Evolutionary conservation across 2,113 vertebrate species (phyloP).

Genomic region (Procapra przewalskii): DNA sequence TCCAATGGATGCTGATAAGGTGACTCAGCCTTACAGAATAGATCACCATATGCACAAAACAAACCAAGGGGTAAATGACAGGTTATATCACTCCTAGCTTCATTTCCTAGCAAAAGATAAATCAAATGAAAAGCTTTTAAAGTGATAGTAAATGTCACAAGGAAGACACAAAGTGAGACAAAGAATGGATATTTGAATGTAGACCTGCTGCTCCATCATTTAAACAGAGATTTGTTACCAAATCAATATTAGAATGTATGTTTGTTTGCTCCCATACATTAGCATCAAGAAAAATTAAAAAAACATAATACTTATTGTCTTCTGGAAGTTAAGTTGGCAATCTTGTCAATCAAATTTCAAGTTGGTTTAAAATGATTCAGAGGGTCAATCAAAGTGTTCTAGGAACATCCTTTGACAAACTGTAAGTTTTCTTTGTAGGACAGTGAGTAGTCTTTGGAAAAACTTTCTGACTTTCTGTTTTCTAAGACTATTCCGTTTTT

Average conservation of each 20-base stretch:
- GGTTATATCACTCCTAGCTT: not conserved
- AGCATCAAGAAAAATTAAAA: not conserved
- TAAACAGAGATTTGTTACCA: not conserved
- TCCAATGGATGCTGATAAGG: not conserved
- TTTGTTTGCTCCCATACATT: not conserved
- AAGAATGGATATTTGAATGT: not conserved
- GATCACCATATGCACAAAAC: not conserved
- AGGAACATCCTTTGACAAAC: not conserved
- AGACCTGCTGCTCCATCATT: not conserved
- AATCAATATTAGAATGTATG: not conserved
- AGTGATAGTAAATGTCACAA: not conserved
- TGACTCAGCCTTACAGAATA: not conserved
- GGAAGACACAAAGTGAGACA: not conserved
- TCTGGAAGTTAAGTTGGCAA: not conserved
- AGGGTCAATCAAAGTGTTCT: constrained; percentile 13
- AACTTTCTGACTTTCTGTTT: not conserved
- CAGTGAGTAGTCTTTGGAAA: not conserved
- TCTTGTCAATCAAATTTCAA: not conserved
- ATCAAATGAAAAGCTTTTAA: not conserved
- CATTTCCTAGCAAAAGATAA: not conserved
- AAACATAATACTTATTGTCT: not conserved
- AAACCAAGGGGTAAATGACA: not conserved
- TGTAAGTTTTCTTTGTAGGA: not conserved
- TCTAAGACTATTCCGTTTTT: not conserved
- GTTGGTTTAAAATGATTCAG: constrained; percentile 10